phyloP scores from a whole-genome alignment of 2,888 invertebrate genomes.

The Caenorhabditis sp. region DNA sequence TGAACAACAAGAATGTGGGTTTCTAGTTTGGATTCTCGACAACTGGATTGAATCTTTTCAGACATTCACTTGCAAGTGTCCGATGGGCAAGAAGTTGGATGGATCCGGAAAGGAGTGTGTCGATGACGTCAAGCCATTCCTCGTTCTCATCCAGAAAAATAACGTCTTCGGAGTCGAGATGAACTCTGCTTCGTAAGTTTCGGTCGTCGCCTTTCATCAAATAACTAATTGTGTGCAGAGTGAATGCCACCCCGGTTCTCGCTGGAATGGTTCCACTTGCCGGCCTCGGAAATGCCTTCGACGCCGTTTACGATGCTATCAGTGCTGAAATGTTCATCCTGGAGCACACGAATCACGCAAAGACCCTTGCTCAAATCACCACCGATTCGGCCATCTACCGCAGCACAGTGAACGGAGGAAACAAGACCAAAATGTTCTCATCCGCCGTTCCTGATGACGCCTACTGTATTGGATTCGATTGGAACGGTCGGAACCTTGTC shows the following conservation, averaged over 20 bases:
- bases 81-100: conserved; percentile 84
- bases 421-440: conserved; percentile 64
- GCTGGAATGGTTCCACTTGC: conserved; percentile 79
- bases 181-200: conserved; percentile 29
- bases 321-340: conserved; percentile 82
- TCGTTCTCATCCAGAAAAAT: conserved; percentile 92
- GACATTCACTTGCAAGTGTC: conserved; percentile 90
- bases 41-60: conserved; percentile 12
- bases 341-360: conserved; percentile 76
- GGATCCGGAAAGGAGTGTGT: conserved; percentile 75
- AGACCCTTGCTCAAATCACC: conserved; percentile 72
- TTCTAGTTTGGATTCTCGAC: neutral
- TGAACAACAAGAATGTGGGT: conserved; percentile 83
- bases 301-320: conserved; percentile 92
- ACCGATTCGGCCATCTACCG: conserved; percentile 73
- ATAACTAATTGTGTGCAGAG: too few relatives aligned
- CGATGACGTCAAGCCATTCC: conserved; percentile 88
- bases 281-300: conserved; percentile 84
- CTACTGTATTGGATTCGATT: conserved; percentile 93
- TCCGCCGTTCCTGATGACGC: conserved; percentile 85
- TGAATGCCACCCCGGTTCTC: conserved; percentile 81
- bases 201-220: neutral
- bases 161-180: conserved; percentile 85
- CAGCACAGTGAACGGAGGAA: conserved; percentile 81
- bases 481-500: conserved; percentile 94